These are phyloP conservation scores for Carterocephalus palaemon DNA, from an alignment of 2,888 invertebrate genomes.

Conservation along the genomic window DNA sequence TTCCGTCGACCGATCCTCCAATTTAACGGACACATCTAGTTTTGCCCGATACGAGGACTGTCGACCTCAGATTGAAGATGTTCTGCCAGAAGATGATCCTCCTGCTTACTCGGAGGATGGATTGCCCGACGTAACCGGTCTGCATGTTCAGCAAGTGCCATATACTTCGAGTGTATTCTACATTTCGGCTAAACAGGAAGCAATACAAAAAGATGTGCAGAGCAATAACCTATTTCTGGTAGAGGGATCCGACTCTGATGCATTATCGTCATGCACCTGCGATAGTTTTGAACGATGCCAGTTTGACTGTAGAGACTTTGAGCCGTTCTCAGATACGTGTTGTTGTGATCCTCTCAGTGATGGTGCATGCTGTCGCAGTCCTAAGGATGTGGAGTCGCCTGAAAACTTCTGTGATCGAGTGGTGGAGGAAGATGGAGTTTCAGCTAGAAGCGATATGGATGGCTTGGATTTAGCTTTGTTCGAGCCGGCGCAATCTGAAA, in stretches of 20 bases:
- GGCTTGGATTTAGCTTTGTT: conserved; percentile 83
- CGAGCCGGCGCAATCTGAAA: conserved; percentile 77
- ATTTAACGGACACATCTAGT: conserved; percentile 72
- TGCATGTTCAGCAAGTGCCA: conserved; percentile 71
- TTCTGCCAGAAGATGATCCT: conserved; percentile 46
- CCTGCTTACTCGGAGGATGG: conserved; percentile 41
- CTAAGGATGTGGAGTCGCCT: conserved; percentile 71
- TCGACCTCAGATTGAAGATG: conserved; percentile 56
- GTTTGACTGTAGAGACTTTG: conserved; percentile 78
- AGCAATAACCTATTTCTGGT: conserved; percentile 56
- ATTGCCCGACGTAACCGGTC: conserved; percentile 45
- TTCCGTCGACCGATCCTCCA: conserved; percentile 70
- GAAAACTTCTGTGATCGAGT: conserved; percentile 64
- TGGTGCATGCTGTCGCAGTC: conserved; percentile 71
- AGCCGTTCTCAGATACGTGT: conserved; percentile 81
- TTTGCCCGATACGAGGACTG: conserved; percentile 73
- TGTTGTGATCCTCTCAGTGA: conserved; percentile 76
- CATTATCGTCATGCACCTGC: conserved; percentile 75
- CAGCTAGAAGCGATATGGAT: conserved; percentile 81
- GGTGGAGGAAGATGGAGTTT: conserved; percentile 64
- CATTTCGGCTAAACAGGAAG: conserved; percentile 57
- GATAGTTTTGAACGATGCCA: conserved; percentile 78
- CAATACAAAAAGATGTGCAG: conserved; percentile 45
- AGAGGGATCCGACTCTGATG: conserved; percentile 71
- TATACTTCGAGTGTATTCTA: conserved; percentile 69